Base-by-base conservation (phyloP, 2,888 invertebrate genomes). In the Actias luna region DNA sequence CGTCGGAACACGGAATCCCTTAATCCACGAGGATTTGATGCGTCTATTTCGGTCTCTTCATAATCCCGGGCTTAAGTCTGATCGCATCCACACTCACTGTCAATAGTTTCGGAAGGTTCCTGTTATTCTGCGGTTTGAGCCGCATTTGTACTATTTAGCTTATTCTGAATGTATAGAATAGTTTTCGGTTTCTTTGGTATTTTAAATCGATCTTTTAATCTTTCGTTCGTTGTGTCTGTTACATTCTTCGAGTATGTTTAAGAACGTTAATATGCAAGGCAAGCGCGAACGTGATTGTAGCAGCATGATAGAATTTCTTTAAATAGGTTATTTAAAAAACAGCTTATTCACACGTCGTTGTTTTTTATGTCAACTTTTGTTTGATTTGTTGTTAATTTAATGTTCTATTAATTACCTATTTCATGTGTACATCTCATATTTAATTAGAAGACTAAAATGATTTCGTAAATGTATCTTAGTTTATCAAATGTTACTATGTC, bases 51-150 rank as follows among this genome's bases (percentile, higher is more conserved):
- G 92, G 92, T 91, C 90, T 88, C 86, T 85, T 92, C 89, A 90
- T 92, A 92, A 92, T 92, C 92, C 92, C 80, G 62, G 80, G 91
- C 89, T 92, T 92, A 92, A 88, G 88, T 85, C 84, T 90, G 92
- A 92, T 92, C 89, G 92, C 89, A 89, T 90, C 92, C 92, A 92
- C 91, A 91, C 90, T 88, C 88, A 88, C 92, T 92, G 92, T 92
- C 92, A 92, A 92, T 92, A 92, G 92, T 92, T 92, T 89, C 80
- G 84, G 89, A 89, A 88, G 89, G 86, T 84, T 87, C 80, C 82
- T 80, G 87, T 84, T 86, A 89, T 90, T 89, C 89, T 91, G 92
- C 85, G 92, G 92, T 89, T 75, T 80, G 77, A 71, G 75, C 76
- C 80, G 81, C 79, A 79, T 83, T 80, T 82, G 84, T 85, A 82